These are phyloP conservation scores for Micropterix aruncella DNA, from an alignment of 2,888 invertebrate genomes.

Conservation along the genomic window DNA sequence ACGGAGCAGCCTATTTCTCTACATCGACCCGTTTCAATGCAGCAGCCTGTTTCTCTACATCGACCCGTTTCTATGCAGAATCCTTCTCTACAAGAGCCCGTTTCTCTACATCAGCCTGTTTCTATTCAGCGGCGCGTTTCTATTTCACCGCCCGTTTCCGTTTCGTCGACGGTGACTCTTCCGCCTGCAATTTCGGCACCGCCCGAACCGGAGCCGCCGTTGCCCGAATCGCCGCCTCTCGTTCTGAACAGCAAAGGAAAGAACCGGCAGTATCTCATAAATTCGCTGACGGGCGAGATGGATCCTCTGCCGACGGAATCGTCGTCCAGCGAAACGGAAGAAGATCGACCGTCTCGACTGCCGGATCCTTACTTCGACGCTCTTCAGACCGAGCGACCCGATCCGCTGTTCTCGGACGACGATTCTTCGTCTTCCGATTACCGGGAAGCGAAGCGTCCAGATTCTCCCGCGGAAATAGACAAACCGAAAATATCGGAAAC, in stretches of 20 bases:
- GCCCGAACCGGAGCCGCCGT: constrained; percentile 28
- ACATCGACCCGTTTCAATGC: not conserved
- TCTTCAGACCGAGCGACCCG: constrained; percentile 25
- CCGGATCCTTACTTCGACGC: constrained; percentile 20
- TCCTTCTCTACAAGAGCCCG: constrained; percentile 12
- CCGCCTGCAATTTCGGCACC: not conserved
- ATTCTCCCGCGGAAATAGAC: constrained; percentile 18
- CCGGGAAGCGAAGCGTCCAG: constrained; percentile 20
- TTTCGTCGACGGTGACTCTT: too few species aligned
- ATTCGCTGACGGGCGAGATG: constrained; percentile 77
- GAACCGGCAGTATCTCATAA: constrained; percentile 71
- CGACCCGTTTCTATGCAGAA: not conserved
- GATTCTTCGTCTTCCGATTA: constrained; percentile 21
- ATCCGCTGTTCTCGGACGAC: constrained; percentile 42
- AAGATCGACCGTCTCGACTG: constrained; percentile 10
- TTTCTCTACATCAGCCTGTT: constrained; percentile 26
- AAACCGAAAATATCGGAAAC: constrained; percentile 28
- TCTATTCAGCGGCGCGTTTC: constrained; percentile 21
- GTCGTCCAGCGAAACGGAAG: constrained; percentile 12
- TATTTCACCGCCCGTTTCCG: constrained; percentile 21
- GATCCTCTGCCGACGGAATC: constrained; percentile 51
- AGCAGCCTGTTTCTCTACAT: not conserved
- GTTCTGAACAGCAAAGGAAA: constrained; percentile 46
- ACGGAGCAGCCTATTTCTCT: not conserved
- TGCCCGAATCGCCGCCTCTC: constrained; percentile 33